These are phyloP conservation scores for Drosophila persimilis DNA, from an alignment of 1,140 invertebrate species.

Conservation along the genomic window DNA sequence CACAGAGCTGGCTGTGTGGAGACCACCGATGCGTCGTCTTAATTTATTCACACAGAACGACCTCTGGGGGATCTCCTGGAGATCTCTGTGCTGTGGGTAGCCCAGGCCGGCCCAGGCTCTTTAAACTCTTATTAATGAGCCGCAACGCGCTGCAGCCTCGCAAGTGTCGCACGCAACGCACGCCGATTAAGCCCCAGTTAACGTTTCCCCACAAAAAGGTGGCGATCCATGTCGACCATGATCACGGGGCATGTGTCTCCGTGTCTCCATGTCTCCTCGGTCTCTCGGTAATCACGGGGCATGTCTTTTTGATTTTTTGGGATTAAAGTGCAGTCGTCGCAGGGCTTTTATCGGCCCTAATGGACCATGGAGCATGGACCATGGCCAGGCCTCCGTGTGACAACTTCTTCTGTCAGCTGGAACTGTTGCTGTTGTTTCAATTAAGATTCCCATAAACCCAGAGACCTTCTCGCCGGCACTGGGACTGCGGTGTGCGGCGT, in stretches of 20 bases:
- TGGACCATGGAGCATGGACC: constrained; percentile 48
- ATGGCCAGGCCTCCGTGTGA: constrained; percentile 36
- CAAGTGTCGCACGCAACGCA: constrained; percentile 79
- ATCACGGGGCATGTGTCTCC: neutral
- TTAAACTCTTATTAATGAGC: constrained; percentile 80
- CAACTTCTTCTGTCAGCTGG: constrained; percentile 9
- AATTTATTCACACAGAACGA: constrained; percentile 71
- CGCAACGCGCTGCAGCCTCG: constrained; percentile 12
- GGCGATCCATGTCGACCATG: constrained; percentile 47
- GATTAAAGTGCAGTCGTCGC: constrained; percentile 61
- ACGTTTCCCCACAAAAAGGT: constrained; percentile 48
- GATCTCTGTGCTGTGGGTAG: constrained; percentile 18
- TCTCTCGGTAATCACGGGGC: neutral
- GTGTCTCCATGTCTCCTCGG: neutral
- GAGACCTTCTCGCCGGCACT: constrained; percentile 15
- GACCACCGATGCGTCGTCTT: constrained; percentile 66
- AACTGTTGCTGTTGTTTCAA: constrained; percentile 60
- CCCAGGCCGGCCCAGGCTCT: constrained; percentile 25
- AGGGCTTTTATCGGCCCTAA: constrained; percentile 70
- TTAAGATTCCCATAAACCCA: constrained; percentile 48
- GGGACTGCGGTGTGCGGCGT: neutral
- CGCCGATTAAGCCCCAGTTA: constrained; percentile 77
- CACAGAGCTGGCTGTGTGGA: neutral
- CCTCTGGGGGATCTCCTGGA: constrained; percentile 39
- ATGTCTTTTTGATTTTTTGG: constrained; percentile 13